These are phyloP conservation scores for Callipepla californica DNA, from an alignment of 2,113 vertebrate genomes.

Conservation along the genomic window DNA sequence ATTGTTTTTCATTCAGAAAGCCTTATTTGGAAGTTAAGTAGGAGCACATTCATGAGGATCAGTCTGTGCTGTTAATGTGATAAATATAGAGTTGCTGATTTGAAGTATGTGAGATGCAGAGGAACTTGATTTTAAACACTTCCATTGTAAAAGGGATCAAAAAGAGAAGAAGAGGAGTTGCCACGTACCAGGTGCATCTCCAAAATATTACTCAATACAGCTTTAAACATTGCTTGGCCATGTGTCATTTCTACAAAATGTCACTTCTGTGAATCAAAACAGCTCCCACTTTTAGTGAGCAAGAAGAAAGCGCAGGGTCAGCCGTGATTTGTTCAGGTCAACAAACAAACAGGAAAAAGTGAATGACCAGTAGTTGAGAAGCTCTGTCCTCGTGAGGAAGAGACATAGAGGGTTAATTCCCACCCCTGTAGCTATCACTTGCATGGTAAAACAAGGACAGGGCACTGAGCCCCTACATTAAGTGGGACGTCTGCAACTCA, in stretches of 20 bases:
- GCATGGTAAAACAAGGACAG: neutral
- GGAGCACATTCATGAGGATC: conserved; percentile 35
- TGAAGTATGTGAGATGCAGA: conserved; percentile 1
- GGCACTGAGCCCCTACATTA: neutral
- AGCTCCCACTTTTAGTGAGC: neutral
- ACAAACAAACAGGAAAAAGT: neutral
- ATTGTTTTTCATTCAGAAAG: conserved; percentile 52
- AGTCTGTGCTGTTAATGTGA: conserved; percentile 36
- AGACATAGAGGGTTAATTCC: neutral
- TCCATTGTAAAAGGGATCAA: neutral
- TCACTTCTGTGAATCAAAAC: neutral
- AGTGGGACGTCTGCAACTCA: neutral
- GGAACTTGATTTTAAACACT: conserved; percentile 18
- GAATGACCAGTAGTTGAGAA: neutral
- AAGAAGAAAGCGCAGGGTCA: neutral
- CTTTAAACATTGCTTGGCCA: neutral
- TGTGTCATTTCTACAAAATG: neutral
- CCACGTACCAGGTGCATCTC: neutral
- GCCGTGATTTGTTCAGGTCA: neutral
- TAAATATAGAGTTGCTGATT: conserved; percentile 60
- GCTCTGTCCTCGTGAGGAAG: neutral
- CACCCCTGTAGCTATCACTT: neutral
- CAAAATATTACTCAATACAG: neutral
- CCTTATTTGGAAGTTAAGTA: conserved; percentile 51
- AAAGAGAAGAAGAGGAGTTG: neutral